A percentile compares a stretch with the other conserved stretches of the same genome.
phyloP scores from a whole-genome alignment of 2,888 invertebrate species.

The Ectemnius cavifrons region DNA sequence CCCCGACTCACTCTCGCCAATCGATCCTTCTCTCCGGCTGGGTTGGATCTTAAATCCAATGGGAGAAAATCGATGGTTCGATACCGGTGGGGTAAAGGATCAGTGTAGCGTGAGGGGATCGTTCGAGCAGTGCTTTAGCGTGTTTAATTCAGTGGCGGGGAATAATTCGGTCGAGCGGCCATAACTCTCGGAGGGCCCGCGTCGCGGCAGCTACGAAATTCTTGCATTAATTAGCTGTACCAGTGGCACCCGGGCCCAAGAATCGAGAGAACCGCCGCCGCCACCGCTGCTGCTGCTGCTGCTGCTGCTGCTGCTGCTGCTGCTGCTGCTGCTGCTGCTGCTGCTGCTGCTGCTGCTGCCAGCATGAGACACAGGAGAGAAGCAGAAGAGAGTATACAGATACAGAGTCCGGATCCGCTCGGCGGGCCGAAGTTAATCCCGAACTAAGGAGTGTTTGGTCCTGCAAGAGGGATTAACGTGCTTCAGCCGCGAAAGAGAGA shows the following conservation, averaged over 20 bases:
- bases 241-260: conserved; percentile 10
- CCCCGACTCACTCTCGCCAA: conserved; percentile 2
- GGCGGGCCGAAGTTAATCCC: conserved; percentile 61
- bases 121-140: conserved; percentile 31
- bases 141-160: conserved; percentile 19
- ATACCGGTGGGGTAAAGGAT: conserved; percentile 7
- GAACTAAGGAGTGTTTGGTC: conserved; percentile 66
- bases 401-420: conserved; percentile 22
- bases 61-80: conserved; percentile 13
- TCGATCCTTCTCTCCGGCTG: neutral
- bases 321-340: neutral
- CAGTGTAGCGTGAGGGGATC: neutral
- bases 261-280: conserved; percentile 33
- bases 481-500: conserved; percentile 25
- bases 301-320: no score
- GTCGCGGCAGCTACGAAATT: conserved; percentile 21
- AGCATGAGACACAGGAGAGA: no score
- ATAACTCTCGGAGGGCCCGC: conserved; percentile 28
- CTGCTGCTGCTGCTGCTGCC: no score
- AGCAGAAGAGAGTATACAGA: no score
- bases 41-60: conserved; percentile 4
- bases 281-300: neutral
- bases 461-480: conserved; percentile 64
- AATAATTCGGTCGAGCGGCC: conserved; percentile 28
- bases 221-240: conserved; percentile 45